Evolutionary conservation across 2,113 vertebrate genomes (phyloP), one percentile per base, ranked within the genome.

Genomic region (Otus sunia): DNA sequence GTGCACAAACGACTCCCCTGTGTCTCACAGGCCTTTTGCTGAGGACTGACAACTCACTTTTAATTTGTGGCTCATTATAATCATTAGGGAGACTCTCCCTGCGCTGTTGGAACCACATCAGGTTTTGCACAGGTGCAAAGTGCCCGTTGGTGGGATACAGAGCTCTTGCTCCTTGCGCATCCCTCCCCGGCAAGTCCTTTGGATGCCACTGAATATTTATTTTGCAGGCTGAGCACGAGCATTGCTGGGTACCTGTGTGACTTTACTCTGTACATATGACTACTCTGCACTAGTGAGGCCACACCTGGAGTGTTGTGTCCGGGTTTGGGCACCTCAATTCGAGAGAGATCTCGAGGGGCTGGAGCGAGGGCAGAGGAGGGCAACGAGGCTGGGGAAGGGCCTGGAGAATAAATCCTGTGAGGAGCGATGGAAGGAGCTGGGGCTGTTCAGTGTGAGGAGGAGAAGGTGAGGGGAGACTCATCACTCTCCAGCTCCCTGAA

Each of bases 171-270:
- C 36, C 43, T 45, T 2, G 0, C 6, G 1, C 2, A 1, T 52
- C 36, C 15, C 26, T 52, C 25, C 30, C 25, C 2, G 0, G 43
- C 50, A 32, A 22, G 59, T 49, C 50, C 43, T 73, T 80, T 0
- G 2, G 27, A 21, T 80, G 58, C 58, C 23, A 12, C 41, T 16
- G 30, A 14, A 23, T 16, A 18, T 41, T 41, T 43, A 9, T 49
- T 34, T 71, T 45, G 59, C 37, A 37, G 50, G 52, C 17, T 49
- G 63, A 11, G 5, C 0, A 0, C 0, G 3, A 59, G 59, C 45
- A 34, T 73, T 15, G 37, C 60, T 86, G 39, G 30, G 30, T 60
- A 39, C 47, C 21, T 22, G 34, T 43, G 43, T 43, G 43, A 43
- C 43, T 43, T 43, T 43, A 43, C 15, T 43, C 43, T 43, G 43